Conservation (phyloP, 2,888 invertebrate species). For the Diaperis boleti region DNA sequence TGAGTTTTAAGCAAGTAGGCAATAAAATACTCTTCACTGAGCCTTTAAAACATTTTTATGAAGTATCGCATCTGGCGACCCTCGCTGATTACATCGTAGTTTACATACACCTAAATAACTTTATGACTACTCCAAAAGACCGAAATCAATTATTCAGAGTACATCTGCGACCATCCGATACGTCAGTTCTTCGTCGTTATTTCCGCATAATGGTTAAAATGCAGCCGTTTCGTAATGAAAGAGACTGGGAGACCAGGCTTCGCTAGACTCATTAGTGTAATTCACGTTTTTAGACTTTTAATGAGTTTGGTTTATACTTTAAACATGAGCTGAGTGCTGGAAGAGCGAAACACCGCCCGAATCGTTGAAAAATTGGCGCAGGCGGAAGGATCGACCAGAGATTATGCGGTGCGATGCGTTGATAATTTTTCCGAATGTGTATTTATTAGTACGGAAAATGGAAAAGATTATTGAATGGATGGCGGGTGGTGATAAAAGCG, state of each 20-base stretch:
- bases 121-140: too few species aligned
- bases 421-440: constrained; percentile 1
- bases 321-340: constrained; percentile 16
- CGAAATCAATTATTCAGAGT: too few species aligned
- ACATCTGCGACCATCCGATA: background rate
- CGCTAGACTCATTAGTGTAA: constrained; percentile 35
- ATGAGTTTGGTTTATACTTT: constrained; percentile 32
- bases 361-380: constrained; percentile 4
- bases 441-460: background rate
- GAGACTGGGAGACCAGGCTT: constrained; percentile 12
- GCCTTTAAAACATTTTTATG: too few species aligned
- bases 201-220: constrained; percentile 21
- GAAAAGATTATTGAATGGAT: background rate
- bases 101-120: too few species aligned
- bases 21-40: too few species aligned
- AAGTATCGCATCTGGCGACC: too few species aligned
- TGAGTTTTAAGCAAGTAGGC: too few species aligned
- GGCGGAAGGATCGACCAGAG: constrained; percentile 5
- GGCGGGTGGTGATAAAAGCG: background rate
- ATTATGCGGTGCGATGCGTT: background rate
- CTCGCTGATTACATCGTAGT: too few species aligned
- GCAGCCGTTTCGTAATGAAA: constrained; percentile 24
- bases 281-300: constrained; percentile 37
- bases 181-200: constrained; percentile 12
- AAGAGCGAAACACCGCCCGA: background rate